phyloP scores from a whole-genome alignment of 2,888 invertebrate genomes.

The Epirrita christyi region DNA sequence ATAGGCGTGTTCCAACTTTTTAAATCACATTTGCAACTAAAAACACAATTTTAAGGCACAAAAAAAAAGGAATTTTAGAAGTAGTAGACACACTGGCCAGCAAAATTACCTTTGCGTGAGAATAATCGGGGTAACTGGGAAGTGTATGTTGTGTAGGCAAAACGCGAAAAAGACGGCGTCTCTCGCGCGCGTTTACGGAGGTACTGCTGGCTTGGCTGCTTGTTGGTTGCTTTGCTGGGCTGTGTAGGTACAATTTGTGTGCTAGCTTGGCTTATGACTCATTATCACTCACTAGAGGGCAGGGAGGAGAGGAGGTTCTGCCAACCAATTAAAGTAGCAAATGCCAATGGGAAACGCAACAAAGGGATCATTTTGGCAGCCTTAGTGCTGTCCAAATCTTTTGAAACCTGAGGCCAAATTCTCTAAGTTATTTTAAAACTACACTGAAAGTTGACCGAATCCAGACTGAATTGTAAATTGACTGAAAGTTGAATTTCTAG shows the following conservation, averaged over 20 bases:
- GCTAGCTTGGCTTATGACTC: neutral
- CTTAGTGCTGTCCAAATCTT: too few species aligned
- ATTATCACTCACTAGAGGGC: too few species aligned
- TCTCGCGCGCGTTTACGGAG: constrained; percentile 55
- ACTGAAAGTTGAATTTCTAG: too few species aligned
- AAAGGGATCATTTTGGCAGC: too few species aligned
- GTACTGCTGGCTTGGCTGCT: constrained; percentile 49
- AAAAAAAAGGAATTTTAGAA: neutral
- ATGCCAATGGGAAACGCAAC: too few species aligned
- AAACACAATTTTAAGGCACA: neutral
- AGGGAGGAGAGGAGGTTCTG: too few species aligned
- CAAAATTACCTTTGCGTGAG: constrained; percentile 66
- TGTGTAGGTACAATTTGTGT: neutral
- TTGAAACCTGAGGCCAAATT: too few species aligned
- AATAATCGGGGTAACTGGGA: constrained; percentile 52
- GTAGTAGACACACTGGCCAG: constrained; percentile 22
- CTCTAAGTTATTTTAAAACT: too few species aligned
- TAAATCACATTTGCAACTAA: constrained; percentile 14
- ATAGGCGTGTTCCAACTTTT: constrained; percentile 37
- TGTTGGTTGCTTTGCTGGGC: neutral
- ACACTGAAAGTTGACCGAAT: too few species aligned
- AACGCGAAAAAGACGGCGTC: constrained; percentile 67
- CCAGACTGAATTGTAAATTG: too few species aligned
- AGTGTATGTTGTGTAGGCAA: constrained; percentile 53
- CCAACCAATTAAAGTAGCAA: too few species aligned